Percentiles rank a stretch among this genome's conserved stretches.
Evolutionary conservation across 1,140 invertebrate species (phyloP).

Genomic region (Orius laevigatus): DNA sequence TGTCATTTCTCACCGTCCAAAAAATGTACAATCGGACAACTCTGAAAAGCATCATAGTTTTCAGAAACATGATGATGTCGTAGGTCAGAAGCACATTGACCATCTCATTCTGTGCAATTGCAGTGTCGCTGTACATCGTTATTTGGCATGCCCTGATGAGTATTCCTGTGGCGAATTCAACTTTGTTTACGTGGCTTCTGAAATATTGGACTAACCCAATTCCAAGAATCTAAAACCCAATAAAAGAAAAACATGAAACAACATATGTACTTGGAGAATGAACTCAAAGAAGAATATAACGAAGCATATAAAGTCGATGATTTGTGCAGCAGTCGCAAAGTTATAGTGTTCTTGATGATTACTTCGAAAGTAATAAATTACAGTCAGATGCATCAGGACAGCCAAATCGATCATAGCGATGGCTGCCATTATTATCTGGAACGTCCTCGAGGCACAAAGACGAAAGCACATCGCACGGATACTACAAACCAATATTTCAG

Average conservation of each 20-base stretch:
- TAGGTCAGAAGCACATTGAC: background rate
- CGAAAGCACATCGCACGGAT: slow-evolving; percentile 7
- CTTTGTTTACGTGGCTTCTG: slow-evolving; percentile 2
- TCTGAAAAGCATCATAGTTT: slow-evolving; percentile 1
- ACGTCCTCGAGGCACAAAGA: slow-evolving; percentile 1
- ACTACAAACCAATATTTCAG: no score
- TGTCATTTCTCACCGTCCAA: no score
- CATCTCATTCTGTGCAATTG: background rate
- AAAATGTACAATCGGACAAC: background rate
- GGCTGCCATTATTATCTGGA: slow-evolving; percentile 1
- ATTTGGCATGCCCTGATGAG: background rate
- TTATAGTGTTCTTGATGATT: background rate
- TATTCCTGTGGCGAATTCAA: slow-evolving; percentile 1
- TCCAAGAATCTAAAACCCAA: background rate
- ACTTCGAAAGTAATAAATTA: background rate
- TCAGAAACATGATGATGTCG: background rate
- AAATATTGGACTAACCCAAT: slow-evolving; percentile 4
- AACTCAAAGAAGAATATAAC: slow-evolving; percentile 2
- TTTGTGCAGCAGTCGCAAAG: background rate
- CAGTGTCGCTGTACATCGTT: background rate
- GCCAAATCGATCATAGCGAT: slow-evolving; percentile 2
- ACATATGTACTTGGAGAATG: background rate
- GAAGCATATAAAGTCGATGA: slow-evolving; percentile 1
- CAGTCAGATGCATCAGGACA: no score
- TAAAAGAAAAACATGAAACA: no score